Evolutionary conservation across 2,888 invertebrate species (phyloP).

Genomic region (Eustalomyia histrio): DNA sequence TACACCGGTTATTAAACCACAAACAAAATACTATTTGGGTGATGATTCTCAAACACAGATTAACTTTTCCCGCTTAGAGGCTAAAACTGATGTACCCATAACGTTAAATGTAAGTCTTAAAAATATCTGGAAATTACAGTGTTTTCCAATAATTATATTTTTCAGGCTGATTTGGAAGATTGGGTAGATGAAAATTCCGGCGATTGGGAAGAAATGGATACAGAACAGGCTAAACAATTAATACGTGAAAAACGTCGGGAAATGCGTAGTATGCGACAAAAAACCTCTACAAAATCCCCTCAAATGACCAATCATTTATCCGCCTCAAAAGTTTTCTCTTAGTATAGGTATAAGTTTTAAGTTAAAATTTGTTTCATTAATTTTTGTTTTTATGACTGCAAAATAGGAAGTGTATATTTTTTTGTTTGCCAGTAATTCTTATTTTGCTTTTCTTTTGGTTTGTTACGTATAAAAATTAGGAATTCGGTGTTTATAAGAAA

Average conservation of each 20-base stretch:
- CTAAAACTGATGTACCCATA: constrained; percentile 79
- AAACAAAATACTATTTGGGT: constrained; percentile 81
- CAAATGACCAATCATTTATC: constrained; percentile 45
- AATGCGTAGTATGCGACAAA: constrained; percentile 76
- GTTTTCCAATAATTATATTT: neutral
- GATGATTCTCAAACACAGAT: constrained; percentile 72
- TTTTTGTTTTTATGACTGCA: constrained; percentile 3
- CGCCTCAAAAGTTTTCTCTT: constrained; percentile 47
- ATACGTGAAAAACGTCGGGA: constrained; percentile 79
- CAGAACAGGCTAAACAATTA: constrained; percentile 77
- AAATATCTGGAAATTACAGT: neutral
- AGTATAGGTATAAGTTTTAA: constrained; percentile 50
- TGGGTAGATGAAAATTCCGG: constrained; percentile 81
- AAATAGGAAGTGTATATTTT: neutral
- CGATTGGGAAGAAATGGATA: constrained; percentile 81
- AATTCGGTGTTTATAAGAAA: constrained; percentile 34
- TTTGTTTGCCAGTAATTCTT: constrained; percentile 28
- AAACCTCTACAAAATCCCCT: constrained; percentile 52
- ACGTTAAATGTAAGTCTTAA: constrained; percentile 75
- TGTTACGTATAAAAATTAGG: constrained; percentile 23
- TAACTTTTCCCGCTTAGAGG: constrained; percentile 80
- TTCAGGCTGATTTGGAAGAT: constrained; percentile 81
- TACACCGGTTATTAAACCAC: constrained; percentile 83
- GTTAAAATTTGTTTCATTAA: constrained; percentile 10
- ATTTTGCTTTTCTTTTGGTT: constrained; percentile 9